Base-by-base conservation (phyloP, 2,888 invertebrate species). In the Andrena chrysosceles region DNA sequence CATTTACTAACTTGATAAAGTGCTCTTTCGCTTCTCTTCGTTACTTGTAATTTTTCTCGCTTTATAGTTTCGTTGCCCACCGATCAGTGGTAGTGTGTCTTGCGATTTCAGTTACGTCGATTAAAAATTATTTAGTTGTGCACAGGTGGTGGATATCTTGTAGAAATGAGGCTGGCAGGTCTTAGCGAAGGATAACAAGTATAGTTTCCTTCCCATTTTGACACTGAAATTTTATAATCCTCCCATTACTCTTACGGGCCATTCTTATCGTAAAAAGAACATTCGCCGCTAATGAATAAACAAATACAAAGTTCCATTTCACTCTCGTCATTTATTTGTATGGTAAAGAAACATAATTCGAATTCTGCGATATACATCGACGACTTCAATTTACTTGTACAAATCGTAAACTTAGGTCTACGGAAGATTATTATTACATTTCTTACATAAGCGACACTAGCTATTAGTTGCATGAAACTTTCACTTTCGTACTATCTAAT, bases 201-300 rank as follows among this genome's bases (percentile, higher is more conserved):
- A 89, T 84, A 92, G 90, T 91, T 91, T 93, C 92, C 94, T 94
- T 94, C 93, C 93, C 94, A 94, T 94, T 93, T 94, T 94, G 94
- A 93, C 93, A 87, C 94, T 94, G 90, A 76, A 91, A 90, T 66
- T 77, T 63, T 66, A 87, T 48, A 66, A 66, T 78, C 31, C 20
- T 31, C 60, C 54, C 23, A 68, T 77, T 83, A 77, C 29, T 56
- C 26, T 64, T 54, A 31, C 20, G 7, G 26, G 48, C 13, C 13
- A 69, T 62, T 56, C n/a, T 26, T 13, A 35, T 49, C 20, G 2
- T 35, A 16, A 13, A 29, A 59, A 52, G 49, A 54, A 29, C 4
- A 52, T 8, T 29, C 31, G 48, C 26, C 20, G 1, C 3, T 26
- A 59, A 70, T 29, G 60, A 81, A 69, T 64, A 69, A 81, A 72